Base-by-base conservation (phyloP, 2,113 vertebrate species). In the Cebidichthys violaceus region DNA sequence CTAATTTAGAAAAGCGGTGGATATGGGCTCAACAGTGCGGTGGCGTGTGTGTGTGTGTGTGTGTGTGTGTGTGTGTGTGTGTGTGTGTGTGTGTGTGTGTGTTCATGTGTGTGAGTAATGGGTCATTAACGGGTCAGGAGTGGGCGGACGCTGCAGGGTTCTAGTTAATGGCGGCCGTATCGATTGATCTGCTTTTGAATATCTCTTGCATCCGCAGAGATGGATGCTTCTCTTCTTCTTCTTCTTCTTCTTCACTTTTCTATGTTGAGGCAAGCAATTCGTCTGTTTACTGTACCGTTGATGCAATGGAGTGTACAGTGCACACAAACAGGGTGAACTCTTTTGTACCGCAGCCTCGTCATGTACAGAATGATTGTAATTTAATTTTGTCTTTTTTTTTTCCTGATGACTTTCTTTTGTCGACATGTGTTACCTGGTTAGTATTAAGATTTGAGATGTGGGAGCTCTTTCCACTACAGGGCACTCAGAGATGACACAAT, bases 341-440 rank as follows among this genome's bases (percentile, higher is more conserved):
- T 78, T 87, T 88, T 86, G 67, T 89, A 87, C 13, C 70, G 75
- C 78, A 55, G 82, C 76, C 76, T 83, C 15, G 31, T 75, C 74
- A n/a, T 86, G 82, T 84, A 88, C 82, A 91, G 87, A 83, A 87
- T 43, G 89, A 91, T 90, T 93, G 89, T 89, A 87, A 45, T 86
- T 71, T 77, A 5, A 9, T 69, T 69, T 14, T 47, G 43, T 15
- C 33, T 85, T 20, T 37, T 66, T 68, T 81, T 68, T 66, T 68
- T 81, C 65, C 57, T 72, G 66, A 70, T 39, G 14, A 24, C 20
- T 57, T 71, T 64, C 39, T 47, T 73, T 61, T 43, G 69, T 81
- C 54, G 27, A 70, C 37, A 54, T 77, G 59, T 84, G 70, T 78
- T 33, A 7, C 10, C 69, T 27, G 39, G 52, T 86, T 79, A 11